A percentile compares a stretch with the other conserved stretches of the same genome.
These are phyloP conservation scores for Ceuthmochares aereus DNA, from an alignment of 2,113 vertebrate species.

Conservation along the genomic window DNA sequence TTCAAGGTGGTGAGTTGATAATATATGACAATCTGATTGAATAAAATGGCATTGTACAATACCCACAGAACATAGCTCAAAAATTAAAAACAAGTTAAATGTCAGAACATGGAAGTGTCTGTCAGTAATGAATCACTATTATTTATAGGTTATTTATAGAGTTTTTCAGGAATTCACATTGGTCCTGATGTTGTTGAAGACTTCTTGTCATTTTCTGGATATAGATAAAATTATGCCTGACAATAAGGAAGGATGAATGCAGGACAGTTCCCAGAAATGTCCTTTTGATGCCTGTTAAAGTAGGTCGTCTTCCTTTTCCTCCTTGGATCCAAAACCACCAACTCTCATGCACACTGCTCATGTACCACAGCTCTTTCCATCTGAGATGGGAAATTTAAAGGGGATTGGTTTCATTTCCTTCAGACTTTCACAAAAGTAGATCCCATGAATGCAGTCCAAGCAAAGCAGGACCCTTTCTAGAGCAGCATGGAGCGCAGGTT, in stretches of 20 bases:
- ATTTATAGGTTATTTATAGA: neutral
- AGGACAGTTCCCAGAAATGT: neutral
- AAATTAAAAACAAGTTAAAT: neutral
- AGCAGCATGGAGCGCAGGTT: neutral
- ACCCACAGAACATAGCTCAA: neutral
- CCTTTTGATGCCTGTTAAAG: neutral
- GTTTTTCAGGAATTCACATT: neutral
- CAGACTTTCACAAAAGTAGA: neutral
- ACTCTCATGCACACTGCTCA: neutral
- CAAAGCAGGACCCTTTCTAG: neutral
- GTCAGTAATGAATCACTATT: neutral
- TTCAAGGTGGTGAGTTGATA: neutral
- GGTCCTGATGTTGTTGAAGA: neutral
- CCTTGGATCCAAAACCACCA: neutral
- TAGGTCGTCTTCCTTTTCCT: neutral
- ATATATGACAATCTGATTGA: neutral
- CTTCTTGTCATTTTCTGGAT: neutral
- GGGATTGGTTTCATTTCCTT: neutral
- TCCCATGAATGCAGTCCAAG: neutral
- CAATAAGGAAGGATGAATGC: neutral
- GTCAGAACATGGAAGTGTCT: neutral
- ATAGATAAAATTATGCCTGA: neutral
- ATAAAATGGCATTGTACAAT: neutral
- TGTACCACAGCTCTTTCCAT: no score
- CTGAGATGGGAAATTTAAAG: neutral